Conservation (phyloP, 2,797 vertebrate species). For the Hafferia zeledoni region DNA sequence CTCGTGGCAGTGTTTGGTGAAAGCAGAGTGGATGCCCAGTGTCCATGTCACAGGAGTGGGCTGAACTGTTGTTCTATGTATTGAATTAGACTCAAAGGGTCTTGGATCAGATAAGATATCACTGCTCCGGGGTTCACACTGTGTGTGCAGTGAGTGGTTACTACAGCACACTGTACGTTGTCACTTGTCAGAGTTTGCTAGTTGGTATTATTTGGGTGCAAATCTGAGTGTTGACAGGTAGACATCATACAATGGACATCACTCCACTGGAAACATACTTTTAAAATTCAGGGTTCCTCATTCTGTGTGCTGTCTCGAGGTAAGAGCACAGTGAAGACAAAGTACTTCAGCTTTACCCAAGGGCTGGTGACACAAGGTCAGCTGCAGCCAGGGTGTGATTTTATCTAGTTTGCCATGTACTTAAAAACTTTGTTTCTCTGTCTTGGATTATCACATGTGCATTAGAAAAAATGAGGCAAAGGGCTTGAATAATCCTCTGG, state of each 20-base stretch:
- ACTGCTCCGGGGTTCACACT: neutral
- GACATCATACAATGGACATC: neutral
- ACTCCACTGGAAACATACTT: neutral
- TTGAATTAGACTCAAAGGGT: neutral
- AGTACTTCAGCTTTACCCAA: neutral
- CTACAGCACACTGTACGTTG: neutral
- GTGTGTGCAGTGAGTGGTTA: neutral
- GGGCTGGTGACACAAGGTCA: neutral
- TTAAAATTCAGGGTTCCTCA: neutral
- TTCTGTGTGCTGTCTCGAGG: neutral
- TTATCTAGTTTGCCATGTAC: neutral
- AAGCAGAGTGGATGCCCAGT: neutral
- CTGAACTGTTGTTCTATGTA: neutral
- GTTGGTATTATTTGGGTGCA: neutral
- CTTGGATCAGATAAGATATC: neutral
- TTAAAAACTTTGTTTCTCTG: neutral
- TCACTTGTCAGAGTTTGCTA: neutral
- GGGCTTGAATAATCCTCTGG: neutral
- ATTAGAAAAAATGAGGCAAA: neutral
- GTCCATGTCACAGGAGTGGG: neutral
- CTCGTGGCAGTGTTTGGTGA: neutral
- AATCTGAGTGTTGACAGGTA: neutral
- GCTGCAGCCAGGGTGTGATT: neutral
- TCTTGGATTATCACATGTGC: neutral
- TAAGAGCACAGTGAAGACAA: neutral